Evolutionary conservation across 2,113 vertebrate species (phyloP).

Genomic region (Catagonus wagneri): DNA sequence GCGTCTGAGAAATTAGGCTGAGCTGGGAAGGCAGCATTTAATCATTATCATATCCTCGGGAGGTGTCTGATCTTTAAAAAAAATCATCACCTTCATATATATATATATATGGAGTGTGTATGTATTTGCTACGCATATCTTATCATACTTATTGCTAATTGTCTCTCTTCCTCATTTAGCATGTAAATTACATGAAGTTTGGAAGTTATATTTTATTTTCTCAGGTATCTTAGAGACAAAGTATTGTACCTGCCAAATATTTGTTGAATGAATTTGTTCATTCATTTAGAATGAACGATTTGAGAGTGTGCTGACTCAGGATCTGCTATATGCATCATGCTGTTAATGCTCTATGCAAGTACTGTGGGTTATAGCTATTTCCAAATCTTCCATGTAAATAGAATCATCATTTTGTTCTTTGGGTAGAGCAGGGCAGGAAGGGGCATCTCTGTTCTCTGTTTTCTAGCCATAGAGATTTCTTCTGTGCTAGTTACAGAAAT

Average conservation of each 20-base stretch:
- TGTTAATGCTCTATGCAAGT: not conserved
- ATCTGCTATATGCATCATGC: not conserved
- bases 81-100: not conserved
- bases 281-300: conserved; percentile 31
- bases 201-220: conserved; percentile 10
- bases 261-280: not conserved
- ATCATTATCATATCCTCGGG: not conserved
- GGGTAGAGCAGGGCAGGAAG: not conserved
- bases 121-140: too few relatives aligned
- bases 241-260: conserved; percentile 8
- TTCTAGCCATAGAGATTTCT: not conserved
- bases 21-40: not conserved
- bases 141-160: not conserved
- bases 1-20: not conserved
- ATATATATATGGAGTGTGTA: too few relatives aligned
- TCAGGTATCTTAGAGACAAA: not conserved
- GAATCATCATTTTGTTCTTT: conserved; percentile 14
- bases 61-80: not conserved
- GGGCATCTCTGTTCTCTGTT: not conserved
- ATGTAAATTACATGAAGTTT: not conserved
- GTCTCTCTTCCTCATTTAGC: not conserved
- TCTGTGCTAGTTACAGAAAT: not conserved
- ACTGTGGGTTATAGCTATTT: not conserved
- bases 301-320: not conserved
- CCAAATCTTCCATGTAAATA: not conserved